Evolutionary conservation across 2,888 invertebrate species (phyloP).

Genomic region (Electrophaes corylata): DNA sequence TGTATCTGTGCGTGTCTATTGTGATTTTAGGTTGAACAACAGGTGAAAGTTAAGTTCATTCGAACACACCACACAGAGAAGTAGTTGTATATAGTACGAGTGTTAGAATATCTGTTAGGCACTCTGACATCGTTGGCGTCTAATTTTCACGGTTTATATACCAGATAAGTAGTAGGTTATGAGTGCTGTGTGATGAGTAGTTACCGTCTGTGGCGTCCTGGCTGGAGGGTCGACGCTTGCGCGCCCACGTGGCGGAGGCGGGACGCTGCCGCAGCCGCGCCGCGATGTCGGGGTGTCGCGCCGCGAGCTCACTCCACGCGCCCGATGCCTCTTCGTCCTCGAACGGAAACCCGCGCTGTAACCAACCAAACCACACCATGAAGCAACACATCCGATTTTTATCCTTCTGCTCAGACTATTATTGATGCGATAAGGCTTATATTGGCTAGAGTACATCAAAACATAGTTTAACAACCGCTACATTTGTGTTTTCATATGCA

Average conservation of each 20-base stretch:
- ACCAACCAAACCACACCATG: conserved; percentile 39
- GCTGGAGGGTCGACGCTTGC: conserved; percentile 75
- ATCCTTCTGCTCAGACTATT: not conserved
- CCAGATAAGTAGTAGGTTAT: not conserved
- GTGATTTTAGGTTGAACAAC: no score
- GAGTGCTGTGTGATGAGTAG: conserved; percentile 12
- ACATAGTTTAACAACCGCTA: no score
- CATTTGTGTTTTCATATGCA: no score
- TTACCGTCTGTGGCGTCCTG: conserved; percentile 76
- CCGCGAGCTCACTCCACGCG: conserved; percentile 88
- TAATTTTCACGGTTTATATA: no score
- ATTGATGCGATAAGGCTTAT: no score
- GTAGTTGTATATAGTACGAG: no score
- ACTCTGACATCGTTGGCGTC: no score
- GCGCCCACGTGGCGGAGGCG: conserved; percentile 77
- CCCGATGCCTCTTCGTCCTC: conserved; percentile 85
- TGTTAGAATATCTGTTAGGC: no score
- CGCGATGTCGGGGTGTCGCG: conserved; percentile 90
- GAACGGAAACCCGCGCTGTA: conserved; percentile 87
- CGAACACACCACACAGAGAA: no score
- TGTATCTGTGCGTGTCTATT: no score
- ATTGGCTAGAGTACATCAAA: no score
- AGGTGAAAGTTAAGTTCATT: no score
- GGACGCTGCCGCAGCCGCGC: conserved; percentile 85
- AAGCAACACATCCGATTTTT: not conserved